Conservation (phyloP, 2,113 vertebrate species). For the Coracopsis vasa region DNA sequence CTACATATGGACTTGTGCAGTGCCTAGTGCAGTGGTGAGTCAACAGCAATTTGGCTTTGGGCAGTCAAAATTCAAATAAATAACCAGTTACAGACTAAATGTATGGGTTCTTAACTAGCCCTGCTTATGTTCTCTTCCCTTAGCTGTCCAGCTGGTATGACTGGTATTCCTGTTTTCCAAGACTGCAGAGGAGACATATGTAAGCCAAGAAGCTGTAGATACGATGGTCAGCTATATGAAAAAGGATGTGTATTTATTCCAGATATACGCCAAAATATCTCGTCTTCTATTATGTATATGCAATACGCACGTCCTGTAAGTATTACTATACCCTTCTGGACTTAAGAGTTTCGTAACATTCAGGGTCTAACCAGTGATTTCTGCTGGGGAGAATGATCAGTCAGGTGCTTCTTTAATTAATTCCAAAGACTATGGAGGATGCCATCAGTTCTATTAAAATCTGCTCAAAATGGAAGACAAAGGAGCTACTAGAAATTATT, state of each 20-base stretch:
- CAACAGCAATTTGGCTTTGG: neutral
- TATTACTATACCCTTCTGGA: neutral
- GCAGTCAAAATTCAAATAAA: neutral
- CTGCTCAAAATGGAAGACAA: neutral
- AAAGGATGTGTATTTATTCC: constrained; percentile 66
- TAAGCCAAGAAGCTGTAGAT: neutral
- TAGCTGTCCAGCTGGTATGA: constrained; percentile 63
- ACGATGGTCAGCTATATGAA: constrained; percentile 41
- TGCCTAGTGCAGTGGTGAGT: neutral
- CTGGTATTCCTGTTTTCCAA: constrained; percentile 9
- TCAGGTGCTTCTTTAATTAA: neutral
- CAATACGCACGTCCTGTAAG: constrained; percentile 68
- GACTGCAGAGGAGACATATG: neutral
- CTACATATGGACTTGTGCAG: neutral
- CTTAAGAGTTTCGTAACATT: neutral
- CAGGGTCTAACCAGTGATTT: neutral
- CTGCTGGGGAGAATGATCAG: neutral
- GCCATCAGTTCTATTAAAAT: neutral
- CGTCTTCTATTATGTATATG: constrained; percentile 69
- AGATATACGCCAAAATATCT: constrained; percentile 11
- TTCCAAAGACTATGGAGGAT: neutral
- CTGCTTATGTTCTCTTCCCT: neutral
- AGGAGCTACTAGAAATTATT: neutral
- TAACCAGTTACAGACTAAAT: neutral
- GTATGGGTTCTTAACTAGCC: neutral